phyloP scores from a whole-genome alignment of 2,888 invertebrate species.

The Drosophila barbarae region DNA sequence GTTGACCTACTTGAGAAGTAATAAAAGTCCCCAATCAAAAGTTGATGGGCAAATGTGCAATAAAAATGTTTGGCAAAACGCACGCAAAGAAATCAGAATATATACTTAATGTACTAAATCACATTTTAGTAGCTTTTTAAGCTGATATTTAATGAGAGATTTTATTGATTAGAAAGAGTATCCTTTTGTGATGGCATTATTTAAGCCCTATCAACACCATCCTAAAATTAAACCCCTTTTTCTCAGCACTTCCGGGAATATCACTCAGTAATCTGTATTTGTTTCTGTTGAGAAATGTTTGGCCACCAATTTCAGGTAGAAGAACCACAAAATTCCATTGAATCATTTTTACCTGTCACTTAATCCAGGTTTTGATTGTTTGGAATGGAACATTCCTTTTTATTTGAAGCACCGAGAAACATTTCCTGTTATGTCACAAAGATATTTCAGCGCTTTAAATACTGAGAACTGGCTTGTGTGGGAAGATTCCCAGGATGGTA shows the following conservation, averaged over 20 bases:
- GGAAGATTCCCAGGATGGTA: not conserved
- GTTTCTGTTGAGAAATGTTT: not conserved
- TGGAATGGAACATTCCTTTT: too few relatives aligned
- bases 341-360: too few relatives aligned
- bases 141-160: not conserved
- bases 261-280: not conserved
- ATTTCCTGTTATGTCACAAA: too few relatives aligned
- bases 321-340: too few relatives aligned
- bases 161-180: not conserved
- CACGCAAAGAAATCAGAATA: slow-evolving; percentile 5
- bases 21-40: slow-evolving; percentile 28
- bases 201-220: not conserved
- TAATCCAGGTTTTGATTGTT: too few relatives aligned
- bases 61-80: slow-evolving; percentile 28
- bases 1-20: slow-evolving; percentile 25
- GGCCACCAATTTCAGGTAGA: too few relatives aligned
- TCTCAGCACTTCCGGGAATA: not conserved
- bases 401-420: too few relatives aligned
- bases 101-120: not conserved
- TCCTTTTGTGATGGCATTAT: not conserved
- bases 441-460: not conserved
- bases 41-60: slow-evolving; percentile 5
- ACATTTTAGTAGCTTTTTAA: not conserved
- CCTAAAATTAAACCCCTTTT: not conserved
- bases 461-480: not conserved